Evolutionary conservation across 1,140 invertebrate species (phyloP).

Genomic region (Drosophila pectinifera): DNA sequence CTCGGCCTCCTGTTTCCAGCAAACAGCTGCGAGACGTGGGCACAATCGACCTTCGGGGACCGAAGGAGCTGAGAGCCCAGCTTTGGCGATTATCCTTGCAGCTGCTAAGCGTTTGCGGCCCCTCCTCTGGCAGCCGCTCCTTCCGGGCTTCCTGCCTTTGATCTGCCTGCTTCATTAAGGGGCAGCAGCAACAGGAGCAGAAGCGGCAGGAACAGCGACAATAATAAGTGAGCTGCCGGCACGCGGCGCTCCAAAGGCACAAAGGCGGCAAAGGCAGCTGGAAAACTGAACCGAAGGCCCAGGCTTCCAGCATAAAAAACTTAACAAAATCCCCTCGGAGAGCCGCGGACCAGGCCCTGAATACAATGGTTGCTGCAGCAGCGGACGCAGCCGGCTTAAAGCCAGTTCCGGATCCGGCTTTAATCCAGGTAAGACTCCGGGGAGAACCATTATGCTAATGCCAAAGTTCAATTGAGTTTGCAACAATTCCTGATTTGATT

Average conservation of each 20-base stretch:
- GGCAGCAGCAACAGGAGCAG: too few species aligned
- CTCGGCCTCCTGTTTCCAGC: slow-evolving; percentile 47
- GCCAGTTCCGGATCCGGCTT: slow-evolving; percentile 17
- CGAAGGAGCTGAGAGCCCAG: slow-evolving; percentile 30
- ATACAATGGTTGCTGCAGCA: slow-evolving; percentile 78
- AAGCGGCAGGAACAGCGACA: slow-evolving; percentile 35
- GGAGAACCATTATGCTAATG: slow-evolving; percentile 30
- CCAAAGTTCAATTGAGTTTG: slow-evolving; percentile 46
- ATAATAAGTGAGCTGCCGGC: slow-evolving; percentile 57
- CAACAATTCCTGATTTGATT: slow-evolving; percentile 43
- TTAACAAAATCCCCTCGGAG: slow-evolving; percentile 46
- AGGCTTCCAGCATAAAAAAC: slow-evolving; percentile 42
- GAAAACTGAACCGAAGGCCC: slow-evolving; percentile 27
- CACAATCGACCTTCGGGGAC: slow-evolving; percentile 72
- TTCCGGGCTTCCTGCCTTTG: slow-evolving; percentile 61
- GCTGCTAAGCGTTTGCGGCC: slow-evolving; percentile 50
- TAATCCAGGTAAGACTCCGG: not conserved
- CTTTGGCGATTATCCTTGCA: slow-evolving; percentile 64
- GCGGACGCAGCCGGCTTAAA: slow-evolving; percentile 55
- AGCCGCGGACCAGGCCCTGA: slow-evolving; percentile 65
- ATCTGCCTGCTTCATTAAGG: slow-evolving; percentile 66
- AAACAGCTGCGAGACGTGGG: slow-evolving; percentile 44
- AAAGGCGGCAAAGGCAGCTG: slow-evolving; percentile 58
- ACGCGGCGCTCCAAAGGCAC: slow-evolving; percentile 57
- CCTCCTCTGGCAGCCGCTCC: not conserved